Evolutionary conservation across 2,888 invertebrate species (phyloP), one percentile per base, ranked within the genome.

Genomic region (Dermolepida albohirtum): DNA sequence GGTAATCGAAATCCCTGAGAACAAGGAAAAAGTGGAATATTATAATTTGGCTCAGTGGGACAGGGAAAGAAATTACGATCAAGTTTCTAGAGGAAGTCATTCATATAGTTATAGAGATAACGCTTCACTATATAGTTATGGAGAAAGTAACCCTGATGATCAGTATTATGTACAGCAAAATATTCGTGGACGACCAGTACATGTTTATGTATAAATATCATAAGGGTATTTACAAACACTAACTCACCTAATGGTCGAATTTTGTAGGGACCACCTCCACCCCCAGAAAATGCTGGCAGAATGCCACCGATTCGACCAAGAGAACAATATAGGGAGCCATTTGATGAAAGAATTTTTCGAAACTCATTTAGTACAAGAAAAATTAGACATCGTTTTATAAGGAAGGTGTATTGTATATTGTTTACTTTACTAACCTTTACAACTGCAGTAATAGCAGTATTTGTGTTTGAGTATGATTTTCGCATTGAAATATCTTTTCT

Each of bases 361-460:
- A 39, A 27, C 17, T 44, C 44, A 4, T 74, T 74, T 40, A 51
- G 66, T 16, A 62, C 67, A 8, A 44, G 62, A 0, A 64, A 70
- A 54, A 72, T 83, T 29, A 77, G 83, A 39, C 74, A 80, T 47
- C 73, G 59, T 17, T 85, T 85, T 64, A 73, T 85, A 6, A 77
- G 85, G 78, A 88, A 87, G 77, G 88, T 89, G 12, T 89, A 88
- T 76, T 79, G 82, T 34, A 86, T 89, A 51, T 80, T 89, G 16
- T 80, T 84, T 66, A 55, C 83, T 1, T 88, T 89, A 75, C 78
- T 89, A 43, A 51, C 83, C 1, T 82, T 87, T 54, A 87, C 88
- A n/a, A 77, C 83, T 11, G 77, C 76, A 54, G 81, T 85, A 71
- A 84, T 86, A 71, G 75, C 81, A 7, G 72, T 85, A 12, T 87